phyloP scores from a whole-genome alignment of 2,113 vertebrate species.

The Nerophis ophidion region DNA sequence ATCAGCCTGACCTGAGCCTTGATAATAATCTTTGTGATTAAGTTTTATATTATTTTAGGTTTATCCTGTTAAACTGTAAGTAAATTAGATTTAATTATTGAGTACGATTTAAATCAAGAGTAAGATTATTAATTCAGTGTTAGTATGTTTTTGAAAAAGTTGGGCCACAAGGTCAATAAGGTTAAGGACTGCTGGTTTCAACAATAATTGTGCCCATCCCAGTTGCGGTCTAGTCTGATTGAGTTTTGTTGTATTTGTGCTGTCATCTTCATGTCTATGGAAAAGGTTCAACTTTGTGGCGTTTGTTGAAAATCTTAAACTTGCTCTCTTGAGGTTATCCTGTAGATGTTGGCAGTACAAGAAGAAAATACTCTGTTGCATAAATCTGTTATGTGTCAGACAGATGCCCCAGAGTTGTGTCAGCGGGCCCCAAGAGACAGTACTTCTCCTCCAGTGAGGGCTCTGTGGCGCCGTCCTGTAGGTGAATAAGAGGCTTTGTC shows the following conservation, averaged over 20 bases:
- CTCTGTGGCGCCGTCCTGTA: slow-evolving; percentile 60
- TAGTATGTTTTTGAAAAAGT: no score
- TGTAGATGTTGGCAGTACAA: slow-evolving; percentile 26
- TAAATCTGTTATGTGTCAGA: slow-evolving; percentile 59
- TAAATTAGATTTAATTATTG: no score
- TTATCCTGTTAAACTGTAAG: no score
- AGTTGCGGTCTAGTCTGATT: slow-evolving; percentile 11
- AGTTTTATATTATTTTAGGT: no score
- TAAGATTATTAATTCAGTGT: no score
- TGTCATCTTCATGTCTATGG: slow-evolving; percentile 25
- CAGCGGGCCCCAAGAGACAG: slow-evolving; percentile 67
- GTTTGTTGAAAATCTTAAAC: slow-evolving; percentile 12
- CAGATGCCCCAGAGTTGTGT: slow-evolving; percentile 56
- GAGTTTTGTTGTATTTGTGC: slow-evolving; percentile 37
- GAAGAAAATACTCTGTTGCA: slow-evolving; percentile 29
- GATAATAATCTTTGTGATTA: no score
- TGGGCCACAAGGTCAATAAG: no score
- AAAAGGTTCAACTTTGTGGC: slow-evolving; percentile 22
- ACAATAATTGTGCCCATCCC: neutral
- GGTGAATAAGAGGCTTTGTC: slow-evolving; percentile 77
- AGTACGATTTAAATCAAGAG: no score
- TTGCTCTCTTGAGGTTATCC: slow-evolving; percentile 1
- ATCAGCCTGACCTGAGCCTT: no score
- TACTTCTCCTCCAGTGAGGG: slow-evolving; percentile 74
- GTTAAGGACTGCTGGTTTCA: no score